Percentiles rank a stretch among this genome's conserved stretches.
Evolutionary conservation across 2,113 vertebrate genomes (phyloP).

Genomic region (Myocastor coypus): DNA sequence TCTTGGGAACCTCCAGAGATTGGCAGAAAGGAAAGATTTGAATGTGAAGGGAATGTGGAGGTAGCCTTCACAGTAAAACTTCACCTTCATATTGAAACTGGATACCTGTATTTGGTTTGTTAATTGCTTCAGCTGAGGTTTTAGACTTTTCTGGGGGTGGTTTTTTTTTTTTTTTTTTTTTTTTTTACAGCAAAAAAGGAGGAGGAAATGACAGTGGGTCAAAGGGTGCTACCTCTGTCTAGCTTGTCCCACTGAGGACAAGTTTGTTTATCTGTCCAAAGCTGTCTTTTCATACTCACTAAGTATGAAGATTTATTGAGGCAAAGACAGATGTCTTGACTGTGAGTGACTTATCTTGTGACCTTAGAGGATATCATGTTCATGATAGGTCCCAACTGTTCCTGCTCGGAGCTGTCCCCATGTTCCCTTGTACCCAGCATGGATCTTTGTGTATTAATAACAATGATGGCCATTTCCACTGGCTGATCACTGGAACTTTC

Average conservation of each 20-base stretch:
- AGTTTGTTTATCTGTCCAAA: slow-evolving; percentile 21
- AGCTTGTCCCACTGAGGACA: background rate
- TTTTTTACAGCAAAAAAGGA: background rate
- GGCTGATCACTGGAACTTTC: background rate
- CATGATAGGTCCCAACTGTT: background rate
- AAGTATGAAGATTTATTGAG: slow-evolving; percentile 59
- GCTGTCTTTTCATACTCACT: slow-evolving; percentile 5
- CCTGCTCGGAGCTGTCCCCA: background rate
- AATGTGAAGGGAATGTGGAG: background rate
- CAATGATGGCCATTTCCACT: background rate
- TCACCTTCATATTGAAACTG: background rate
- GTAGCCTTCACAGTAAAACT: background rate
- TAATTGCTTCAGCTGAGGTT: background rate
- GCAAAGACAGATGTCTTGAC: slow-evolving; percentile 11
- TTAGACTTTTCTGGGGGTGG: slow-evolving; percentile 8
- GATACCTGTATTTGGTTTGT: background rate
- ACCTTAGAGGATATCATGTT: slow-evolving; percentile 32
- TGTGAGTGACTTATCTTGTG: slow-evolving; percentile 21
- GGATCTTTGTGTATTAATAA: background rate
- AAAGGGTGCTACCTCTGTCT: background rate
- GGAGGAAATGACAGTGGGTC: background rate
- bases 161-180: slow-evolving; percentile 52
- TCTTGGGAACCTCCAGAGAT: background rate
- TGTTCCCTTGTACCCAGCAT: background rate
- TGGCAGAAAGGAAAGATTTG: background rate